Evolutionary conservation across 2,888 invertebrate genomes (phyloP).

Genomic region (Mongoloraphidia duomilia): DNA sequence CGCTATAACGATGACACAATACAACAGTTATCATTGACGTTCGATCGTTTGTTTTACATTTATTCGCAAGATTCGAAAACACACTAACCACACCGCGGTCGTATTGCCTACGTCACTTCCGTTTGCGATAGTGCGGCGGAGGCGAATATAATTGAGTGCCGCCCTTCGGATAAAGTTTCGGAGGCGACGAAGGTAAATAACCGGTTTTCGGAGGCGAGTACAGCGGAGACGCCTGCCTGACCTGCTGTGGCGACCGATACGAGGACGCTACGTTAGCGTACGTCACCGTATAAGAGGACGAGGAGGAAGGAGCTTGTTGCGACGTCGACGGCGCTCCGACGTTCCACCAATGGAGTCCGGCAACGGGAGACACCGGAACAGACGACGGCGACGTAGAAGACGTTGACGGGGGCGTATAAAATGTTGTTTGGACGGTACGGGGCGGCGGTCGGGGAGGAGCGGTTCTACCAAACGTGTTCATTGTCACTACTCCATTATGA

Average conservation of each 20-base stretch:
- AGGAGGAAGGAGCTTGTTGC: too few relatives aligned
- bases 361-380: conserved; percentile 1
- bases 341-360: not conserved
- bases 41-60: too few relatives aligned
- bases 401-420: conserved; percentile 4
- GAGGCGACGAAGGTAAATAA: too few relatives aligned
- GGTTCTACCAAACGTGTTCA: conserved; percentile 16
- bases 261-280: not conserved
- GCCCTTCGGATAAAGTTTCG: too few relatives aligned
- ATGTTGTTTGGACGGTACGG: conserved; percentile 3
- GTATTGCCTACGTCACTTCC: conserved; percentile 23
- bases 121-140: conserved; percentile 25
- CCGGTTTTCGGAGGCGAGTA: too few relatives aligned
- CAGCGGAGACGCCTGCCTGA: too few relatives aligned
- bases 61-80: too few relatives aligned
- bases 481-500: too few relatives aligned
- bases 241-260: not conserved
- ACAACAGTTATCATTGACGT: too few relatives aligned
- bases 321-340: not conserved
- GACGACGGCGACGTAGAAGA: conserved; percentile 2
- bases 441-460: conserved; percentile 23
- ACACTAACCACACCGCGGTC: too few relatives aligned
- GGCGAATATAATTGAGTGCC: not conserved
- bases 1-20: too few relatives aligned
- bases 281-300: too few relatives aligned